A percentile compares a stretch with the other conserved stretches of the same genome.
phyloP scores from a whole-genome alignment of 2,888 invertebrate genomes.

The Eledone cirrhosa region DNA sequence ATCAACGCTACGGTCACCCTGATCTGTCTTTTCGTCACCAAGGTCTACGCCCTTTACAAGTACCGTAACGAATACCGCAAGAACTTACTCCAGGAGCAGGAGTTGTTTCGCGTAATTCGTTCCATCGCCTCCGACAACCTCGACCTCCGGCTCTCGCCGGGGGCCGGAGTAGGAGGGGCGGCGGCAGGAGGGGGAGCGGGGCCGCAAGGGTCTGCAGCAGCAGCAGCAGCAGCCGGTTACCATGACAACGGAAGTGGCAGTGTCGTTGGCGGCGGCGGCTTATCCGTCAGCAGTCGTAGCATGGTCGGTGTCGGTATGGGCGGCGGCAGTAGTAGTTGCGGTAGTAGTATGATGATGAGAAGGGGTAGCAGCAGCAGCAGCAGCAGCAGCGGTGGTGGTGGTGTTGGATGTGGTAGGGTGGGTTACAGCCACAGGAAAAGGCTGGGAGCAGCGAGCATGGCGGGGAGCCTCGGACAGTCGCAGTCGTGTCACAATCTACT shows the following conservation, averaged over 20 bases:
- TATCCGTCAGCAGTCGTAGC: too few species aligned
- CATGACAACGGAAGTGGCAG: too few species aligned
- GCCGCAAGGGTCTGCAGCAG: too few species aligned
- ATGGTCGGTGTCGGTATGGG: too few species aligned
- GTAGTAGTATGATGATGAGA: too few species aligned
- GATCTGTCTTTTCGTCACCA: conserved; percentile 53
- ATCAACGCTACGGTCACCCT: conserved; percentile 50
- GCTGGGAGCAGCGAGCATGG: not conserved
- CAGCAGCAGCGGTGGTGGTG: too few species aligned
- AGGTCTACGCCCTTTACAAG: conserved; percentile 47
- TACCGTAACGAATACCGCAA: conserved; percentile 20
- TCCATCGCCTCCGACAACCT: conserved; percentile 12
- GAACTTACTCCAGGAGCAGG: conserved; percentile 21
- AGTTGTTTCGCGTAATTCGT: conserved; percentile 25
- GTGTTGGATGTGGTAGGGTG: too few species aligned
- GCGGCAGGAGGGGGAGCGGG: too few species aligned
- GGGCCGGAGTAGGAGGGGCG: too few species aligned
- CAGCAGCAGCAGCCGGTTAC: too few species aligned
- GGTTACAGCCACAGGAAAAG: not conserved
- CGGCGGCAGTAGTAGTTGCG: too few species aligned
- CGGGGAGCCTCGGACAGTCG: not conserved
- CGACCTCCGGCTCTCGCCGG: conserved; percentile 4
- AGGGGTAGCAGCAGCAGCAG: too few species aligned
- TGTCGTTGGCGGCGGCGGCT: not conserved
- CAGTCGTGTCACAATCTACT: conserved; percentile 4